These are phyloP conservation scores for Noctua janthina DNA, from an alignment of 2,888 invertebrate genomes.

Conservation along the genomic window DNA sequence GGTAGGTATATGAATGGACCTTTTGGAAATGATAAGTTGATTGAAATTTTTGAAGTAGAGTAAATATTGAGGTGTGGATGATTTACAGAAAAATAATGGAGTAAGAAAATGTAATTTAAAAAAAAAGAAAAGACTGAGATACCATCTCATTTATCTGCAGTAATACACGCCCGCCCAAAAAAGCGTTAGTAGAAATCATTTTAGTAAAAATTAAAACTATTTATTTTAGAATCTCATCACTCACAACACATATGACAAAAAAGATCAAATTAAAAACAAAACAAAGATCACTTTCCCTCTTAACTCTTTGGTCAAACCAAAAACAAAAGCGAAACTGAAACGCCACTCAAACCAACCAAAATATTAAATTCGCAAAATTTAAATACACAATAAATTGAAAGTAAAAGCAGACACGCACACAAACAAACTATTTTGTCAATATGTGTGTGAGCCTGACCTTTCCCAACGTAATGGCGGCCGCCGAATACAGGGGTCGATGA, in stretches of 20 bases:
- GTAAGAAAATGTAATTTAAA: background rate
- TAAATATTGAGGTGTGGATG: background rate
- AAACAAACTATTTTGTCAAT: constrained; percentile 60
- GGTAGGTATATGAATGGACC: background rate
- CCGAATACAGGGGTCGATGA: constrained; percentile 87
- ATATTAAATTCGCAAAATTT: constrained; percentile 66
- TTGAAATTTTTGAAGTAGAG: background rate
- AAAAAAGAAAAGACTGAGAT: background rate
- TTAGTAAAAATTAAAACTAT: too few relatives aligned
- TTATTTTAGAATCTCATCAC: background rate
- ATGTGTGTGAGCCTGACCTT: constrained; percentile 86
- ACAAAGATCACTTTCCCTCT: background rate
- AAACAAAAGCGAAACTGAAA: constrained; percentile 42
- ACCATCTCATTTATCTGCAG: too few relatives aligned
- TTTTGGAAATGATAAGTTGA: background rate
- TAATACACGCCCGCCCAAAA: background rate
- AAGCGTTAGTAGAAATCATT: background rate
- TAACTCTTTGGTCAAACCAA: constrained; percentile 3
- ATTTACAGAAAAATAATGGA: background rate
- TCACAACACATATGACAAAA: background rate
- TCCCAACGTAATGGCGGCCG: constrained; percentile 85
- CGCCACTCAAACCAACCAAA: constrained; percentile 19
- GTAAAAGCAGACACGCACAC: constrained; percentile 82
- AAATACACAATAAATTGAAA: constrained; percentile 78
- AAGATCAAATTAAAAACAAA: background rate